A percentile compares a stretch with the other conserved stretches of the same genome.
These are phyloP conservation scores for Sclerurus mexicanus DNA, from an alignment of 2,113 vertebrate genomes.

Conservation along the genomic window DNA sequence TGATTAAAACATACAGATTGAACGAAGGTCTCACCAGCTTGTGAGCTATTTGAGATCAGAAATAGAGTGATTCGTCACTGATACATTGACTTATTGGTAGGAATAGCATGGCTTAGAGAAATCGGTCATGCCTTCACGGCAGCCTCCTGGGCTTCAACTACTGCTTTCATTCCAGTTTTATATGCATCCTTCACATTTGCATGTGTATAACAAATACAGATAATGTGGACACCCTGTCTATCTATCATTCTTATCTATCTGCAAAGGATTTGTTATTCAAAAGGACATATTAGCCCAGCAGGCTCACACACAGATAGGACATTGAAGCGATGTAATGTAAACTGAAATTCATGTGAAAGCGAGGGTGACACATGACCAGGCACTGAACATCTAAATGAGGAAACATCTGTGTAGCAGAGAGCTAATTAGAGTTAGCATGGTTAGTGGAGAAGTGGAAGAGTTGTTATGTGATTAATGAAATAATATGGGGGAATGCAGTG, in stretches of 20 bases:
- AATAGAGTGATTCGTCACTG: neutral
- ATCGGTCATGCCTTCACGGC: neutral
- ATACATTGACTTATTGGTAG: neutral
- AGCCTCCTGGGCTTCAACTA: neutral
- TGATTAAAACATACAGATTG: neutral
- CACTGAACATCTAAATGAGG: slow-evolving; percentile 30
- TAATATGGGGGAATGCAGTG: neutral
- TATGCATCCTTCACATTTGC: neutral
- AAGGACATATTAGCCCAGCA: slow-evolving; percentile 17
- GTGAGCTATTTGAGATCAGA: neutral
- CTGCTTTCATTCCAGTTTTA: neutral
- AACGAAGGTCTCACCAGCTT: neutral
- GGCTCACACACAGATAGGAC: neutral
- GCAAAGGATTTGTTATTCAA: neutral
- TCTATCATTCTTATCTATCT: neutral
- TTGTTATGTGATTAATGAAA: slow-evolving; percentile 59
- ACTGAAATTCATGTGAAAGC: slow-evolving; percentile 28
- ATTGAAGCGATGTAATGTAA: neutral
- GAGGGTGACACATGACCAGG: neutral
- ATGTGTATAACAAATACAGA: neutral
- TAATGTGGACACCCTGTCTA: neutral
- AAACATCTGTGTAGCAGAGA: slow-evolving; percentile 10
- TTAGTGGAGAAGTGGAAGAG: slow-evolving; percentile 5
- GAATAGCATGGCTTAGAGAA: neutral
- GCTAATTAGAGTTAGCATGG: slow-evolving; percentile 14